phyloP scores from a whole-genome alignment of 37 sponge, comb jelly and placozoan species.

The Ephydatia muelleri region DNA sequence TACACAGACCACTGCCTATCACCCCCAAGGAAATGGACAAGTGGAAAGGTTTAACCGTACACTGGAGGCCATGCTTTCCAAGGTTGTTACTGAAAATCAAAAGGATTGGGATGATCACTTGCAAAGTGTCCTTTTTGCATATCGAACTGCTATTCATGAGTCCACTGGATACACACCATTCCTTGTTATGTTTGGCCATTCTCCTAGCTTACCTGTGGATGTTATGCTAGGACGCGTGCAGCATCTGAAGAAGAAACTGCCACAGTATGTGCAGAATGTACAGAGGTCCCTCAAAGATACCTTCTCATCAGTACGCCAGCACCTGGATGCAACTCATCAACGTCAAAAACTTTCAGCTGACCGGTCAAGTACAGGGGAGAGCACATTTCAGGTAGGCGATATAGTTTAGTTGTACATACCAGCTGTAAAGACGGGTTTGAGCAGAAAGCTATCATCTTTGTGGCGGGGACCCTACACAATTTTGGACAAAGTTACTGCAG shows the following conservation, averaged over 20 bases:
- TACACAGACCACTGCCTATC: too few species aligned
- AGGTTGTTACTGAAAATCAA: too few species aligned
- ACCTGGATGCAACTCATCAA: background rate
- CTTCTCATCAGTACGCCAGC: background rate
- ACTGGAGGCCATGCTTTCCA: too few species aligned
- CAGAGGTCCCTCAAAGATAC: conserved; percentile 3
- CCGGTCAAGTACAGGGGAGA: too few species aligned
- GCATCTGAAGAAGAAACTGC: background rate
- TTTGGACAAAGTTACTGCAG: background rate
- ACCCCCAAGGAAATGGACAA: too few species aligned
- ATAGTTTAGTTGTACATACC: conserved; percentile 41
- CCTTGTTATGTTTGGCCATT: conserved; percentile 28
- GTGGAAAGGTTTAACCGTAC: too few species aligned
- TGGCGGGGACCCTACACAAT: conserved; percentile 42
- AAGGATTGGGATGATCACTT: too few species aligned
- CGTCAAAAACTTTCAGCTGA: background rate
- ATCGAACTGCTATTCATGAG: too few species aligned
- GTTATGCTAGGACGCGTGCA: conserved; percentile 20
- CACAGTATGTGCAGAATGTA: conserved; percentile 22
- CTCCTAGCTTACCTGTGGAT: conserved; percentile 33
- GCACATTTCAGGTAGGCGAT: conserved; percentile 15
- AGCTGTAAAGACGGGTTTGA: conserved; percentile 40
- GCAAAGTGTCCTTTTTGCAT: too few species aligned
- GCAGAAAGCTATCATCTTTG: conserved; percentile 24
- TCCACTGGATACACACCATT: conserved; percentile 28